Evolutionary conservation across 2,113 vertebrate genomes (phyloP).

Genomic region (crab-eating macaque (Macaca fascicularis)): T2T-MFA8v1.1 NC_088375.1:230314001-230314500

Average conservation of each 20-base stretch:
- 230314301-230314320: rapidly evolving
- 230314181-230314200: neutral
- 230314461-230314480: rapidly evolving
- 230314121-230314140: neutral
- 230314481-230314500: neutral
- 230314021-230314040: neutral
- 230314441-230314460: neutral
- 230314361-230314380: no score
- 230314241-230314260: rapidly evolving
- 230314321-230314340: neutral
- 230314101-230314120: rapidly evolving
- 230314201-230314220: neutral
- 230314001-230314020: rapidly evolving
- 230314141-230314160: neutral
- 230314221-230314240: neutral
- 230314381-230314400: rapidly evolving
- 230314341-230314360: no score
- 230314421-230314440: neutral
- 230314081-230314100: rapidly evolving
- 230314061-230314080: rapidly evolving
- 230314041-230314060: neutral
- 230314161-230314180: neutral
- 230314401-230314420: rapidly evolving
- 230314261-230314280: neutral
- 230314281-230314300: neutral